phyloP scores from a whole-genome alignment of 1,140 invertebrate genomes.

The Meloidogyne hapla region DNA sequence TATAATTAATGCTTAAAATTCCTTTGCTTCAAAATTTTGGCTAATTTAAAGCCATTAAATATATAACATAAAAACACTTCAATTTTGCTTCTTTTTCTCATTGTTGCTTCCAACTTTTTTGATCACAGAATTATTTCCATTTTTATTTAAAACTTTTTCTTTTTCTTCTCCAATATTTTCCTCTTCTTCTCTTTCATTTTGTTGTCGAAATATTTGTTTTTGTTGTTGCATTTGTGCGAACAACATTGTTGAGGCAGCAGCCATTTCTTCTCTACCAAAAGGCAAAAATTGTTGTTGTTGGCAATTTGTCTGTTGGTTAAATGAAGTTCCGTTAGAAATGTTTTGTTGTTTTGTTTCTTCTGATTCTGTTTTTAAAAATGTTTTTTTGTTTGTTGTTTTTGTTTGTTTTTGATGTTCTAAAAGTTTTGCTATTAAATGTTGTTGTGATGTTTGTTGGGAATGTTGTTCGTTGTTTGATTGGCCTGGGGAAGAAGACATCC shows the following conservation, averaged over 20 bases:
- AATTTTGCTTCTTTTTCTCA: background rate
- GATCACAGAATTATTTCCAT: background rate
- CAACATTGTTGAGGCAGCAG: background rate
- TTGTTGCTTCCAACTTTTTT: background rate
- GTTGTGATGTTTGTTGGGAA: background rate
- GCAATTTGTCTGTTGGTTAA: background rate
- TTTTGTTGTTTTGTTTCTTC: background rate
- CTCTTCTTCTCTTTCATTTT: background rate
- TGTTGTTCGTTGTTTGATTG: background rate
- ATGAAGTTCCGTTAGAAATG: background rate
- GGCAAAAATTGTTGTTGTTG: background rate
- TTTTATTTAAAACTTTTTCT: background rate
- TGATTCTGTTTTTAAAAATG: background rate
- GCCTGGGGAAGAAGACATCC: background rate
- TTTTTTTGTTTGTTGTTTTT: background rate
- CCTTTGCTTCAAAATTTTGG: too few species aligned
- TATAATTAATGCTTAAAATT: too few species aligned
- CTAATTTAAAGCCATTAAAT: too few species aligned
- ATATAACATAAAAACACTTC: background rate
- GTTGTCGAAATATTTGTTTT: background rate
- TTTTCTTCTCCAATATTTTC: background rate
- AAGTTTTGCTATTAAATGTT: background rate
- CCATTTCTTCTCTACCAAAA: background rate
- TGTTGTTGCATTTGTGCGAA: background rate
- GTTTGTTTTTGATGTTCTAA: constrained; percentile 22